Evolutionary conservation across 2,113 vertebrate genomes (phyloP).

Genomic region (Willisornis vidua): DNA sequence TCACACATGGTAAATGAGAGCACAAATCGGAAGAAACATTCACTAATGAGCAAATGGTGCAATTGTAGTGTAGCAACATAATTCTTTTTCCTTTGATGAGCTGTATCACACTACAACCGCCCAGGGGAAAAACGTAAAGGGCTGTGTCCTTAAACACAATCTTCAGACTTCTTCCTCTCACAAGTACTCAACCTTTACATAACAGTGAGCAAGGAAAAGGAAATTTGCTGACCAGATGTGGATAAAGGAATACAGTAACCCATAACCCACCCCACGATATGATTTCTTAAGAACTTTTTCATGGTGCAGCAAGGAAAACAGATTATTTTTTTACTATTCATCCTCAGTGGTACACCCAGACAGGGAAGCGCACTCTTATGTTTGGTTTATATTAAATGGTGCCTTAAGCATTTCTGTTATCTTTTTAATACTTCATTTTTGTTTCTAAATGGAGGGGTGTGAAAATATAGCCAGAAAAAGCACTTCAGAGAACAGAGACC

Average conservation of each 20-base stretch:
- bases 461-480: not conserved
- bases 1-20: slow-evolving; percentile 22
- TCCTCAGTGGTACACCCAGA: not conserved
- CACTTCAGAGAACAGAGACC: not conserved
- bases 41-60: slow-evolving; percentile 21
- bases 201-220: not conserved
- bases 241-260: not conserved
- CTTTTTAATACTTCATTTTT: not conserved
- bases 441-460: not conserved
- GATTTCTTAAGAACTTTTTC: not conserved
- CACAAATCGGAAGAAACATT: slow-evolving; percentile 1
- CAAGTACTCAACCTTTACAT: not conserved
- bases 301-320: not conserved
- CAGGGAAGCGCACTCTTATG: not conserved
- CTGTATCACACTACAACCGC: not conserved
- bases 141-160: not conserved
- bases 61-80: not conserved
- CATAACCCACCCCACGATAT: rapidly evolving
- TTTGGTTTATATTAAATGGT: not conserved
- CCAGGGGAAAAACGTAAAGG: not conserved
- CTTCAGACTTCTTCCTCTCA: not conserved
- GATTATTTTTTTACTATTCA: not conserved
- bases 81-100: not conserved
- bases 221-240: not conserved
- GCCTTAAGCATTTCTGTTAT: not conserved